Base-by-base conservation (phyloP, 2,113 vertebrate genomes). In the Carassius auratus region DNA sequence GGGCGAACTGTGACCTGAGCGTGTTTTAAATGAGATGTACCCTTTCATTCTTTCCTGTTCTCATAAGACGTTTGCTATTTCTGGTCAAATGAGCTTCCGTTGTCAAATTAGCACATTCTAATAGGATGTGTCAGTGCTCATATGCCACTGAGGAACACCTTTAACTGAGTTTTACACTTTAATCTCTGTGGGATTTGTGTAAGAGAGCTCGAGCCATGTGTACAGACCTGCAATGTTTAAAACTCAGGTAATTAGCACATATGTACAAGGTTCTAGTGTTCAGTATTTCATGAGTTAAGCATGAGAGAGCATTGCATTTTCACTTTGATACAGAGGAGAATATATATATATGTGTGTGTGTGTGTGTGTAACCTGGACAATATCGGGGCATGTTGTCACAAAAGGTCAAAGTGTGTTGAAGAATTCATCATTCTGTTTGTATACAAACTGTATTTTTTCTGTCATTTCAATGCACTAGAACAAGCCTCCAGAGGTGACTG, bases 21-120 rank as follows among this genome's bases (percentile, higher is more conserved):
- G 45, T 45, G 38, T 74, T 45, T 45, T 26, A 0, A 30, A 8
- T 71, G 68, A 71, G 69, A 73, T 21, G 13, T 9, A 71, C 5
- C 2, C 21, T 45, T 73, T 45, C 38, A 45, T 23, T 74, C 71
- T 45, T 23, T 74, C 12, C 9, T 45, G 42, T 48, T 5, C 30
- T 36, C 8, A 21, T 77, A 19, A 61, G 13, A 38, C 42, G 33
- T 78, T 78, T 38, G 6, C 55, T 30, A 61, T 78, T 19, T 61
- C 21, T 42, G 19, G 33, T 79, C 76, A 57, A 59, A 61, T 79
- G 33, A 61, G 33, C 21, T 62, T 38, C 33, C 33, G 13, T 61
- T 79, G 76, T 79, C 76, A 79, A 61, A 79, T 79, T 79, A 79
- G 61, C 76, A 62, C 30, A 1, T 79, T 79, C 33, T 79, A 61